These are phyloP conservation scores for Lacerta viridis DNA, from an alignment of 2,797 vertebrate genomes.

Conservation along the genomic window DNA sequence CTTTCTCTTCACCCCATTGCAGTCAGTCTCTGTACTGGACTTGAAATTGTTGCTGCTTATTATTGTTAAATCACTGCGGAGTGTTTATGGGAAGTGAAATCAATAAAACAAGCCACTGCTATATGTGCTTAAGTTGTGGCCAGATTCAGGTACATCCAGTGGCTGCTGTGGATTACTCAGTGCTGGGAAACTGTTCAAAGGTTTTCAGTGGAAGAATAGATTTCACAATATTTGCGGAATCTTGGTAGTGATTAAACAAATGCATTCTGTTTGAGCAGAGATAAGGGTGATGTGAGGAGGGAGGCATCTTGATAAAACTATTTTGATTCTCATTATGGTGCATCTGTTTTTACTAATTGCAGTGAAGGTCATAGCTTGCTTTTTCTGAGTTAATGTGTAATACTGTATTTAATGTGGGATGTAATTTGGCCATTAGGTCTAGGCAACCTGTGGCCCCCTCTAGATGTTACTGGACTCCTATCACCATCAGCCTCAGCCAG, in stretches of 20 bases:
- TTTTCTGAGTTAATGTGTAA: background rate
- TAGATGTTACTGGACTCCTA: background rate
- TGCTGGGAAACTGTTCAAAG: background rate
- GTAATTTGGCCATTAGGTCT: no score
- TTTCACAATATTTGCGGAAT: background rate
- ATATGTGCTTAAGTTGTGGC: background rate
- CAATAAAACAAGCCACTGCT: no score
- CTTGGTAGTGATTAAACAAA: background rate
- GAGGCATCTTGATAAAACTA: background rate
- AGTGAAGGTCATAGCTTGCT: background rate
- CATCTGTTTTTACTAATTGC: no score
- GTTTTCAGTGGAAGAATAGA: background rate
- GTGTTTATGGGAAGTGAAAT: no score
- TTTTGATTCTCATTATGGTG: no score
- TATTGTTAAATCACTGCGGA: no score
- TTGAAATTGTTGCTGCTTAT: no score
- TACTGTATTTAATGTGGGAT: no score
- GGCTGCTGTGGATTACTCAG: no score
- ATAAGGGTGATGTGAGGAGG: background rate
- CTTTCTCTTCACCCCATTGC: no score
- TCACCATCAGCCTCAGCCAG: background rate
- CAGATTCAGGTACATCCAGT: background rate
- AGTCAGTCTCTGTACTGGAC: no score
- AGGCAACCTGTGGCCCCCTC: no score
- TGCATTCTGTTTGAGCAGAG: background rate